These are phyloP conservation scores for Chaenocephalus aceratus DNA, from an alignment of 2,113 vertebrate species.

Conservation along the genomic window DNA sequence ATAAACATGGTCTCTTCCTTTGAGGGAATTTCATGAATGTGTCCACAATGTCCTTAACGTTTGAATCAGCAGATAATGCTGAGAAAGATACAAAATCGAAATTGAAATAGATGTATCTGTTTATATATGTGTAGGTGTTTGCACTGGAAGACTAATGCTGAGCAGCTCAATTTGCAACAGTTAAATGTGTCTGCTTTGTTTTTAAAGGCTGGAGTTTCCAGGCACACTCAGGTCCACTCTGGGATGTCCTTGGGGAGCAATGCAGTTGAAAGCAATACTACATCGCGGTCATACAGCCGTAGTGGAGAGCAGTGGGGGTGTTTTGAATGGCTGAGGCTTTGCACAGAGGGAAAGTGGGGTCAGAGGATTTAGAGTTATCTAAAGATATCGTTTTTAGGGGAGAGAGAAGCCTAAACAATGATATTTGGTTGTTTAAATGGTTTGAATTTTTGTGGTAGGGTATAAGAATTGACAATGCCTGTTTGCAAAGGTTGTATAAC, in stretches of 20 bases:
- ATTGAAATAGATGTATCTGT: conserved; percentile 38
- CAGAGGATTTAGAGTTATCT: conserved; percentile 64
- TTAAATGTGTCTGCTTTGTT: conserved; percentile 70
- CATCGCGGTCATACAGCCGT: conserved; percentile 55
- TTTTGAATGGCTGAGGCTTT: conserved; percentile 69
- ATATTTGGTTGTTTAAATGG: conserved; percentile 53
- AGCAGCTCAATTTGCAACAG: conserved; percentile 66
- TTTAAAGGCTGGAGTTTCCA: conserved; percentile 77
- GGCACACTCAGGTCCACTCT: conserved; percentile 71
- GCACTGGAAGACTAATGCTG: conserved; percentile 35
- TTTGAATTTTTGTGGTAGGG: conserved; percentile 46
- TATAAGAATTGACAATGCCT: conserved; percentile 18
- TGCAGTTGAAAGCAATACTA: conserved; percentile 77
- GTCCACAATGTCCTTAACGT: conserved; percentile 27
- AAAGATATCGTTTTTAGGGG: conserved; percentile 59
- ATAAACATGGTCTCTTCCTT: conserved; percentile 51
- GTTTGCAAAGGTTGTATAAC: conserved; percentile 50
- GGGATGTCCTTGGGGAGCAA: conserved; percentile 69
- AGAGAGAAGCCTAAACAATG: conserved; percentile 45
- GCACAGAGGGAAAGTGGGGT: conserved; percentile 54
- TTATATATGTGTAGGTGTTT: conserved; percentile 43
- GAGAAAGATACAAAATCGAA: conserved; percentile 24
- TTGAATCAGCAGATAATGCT: conserved; percentile 20
- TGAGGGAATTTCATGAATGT: conserved; percentile 33
- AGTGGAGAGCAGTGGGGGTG: conserved; percentile 45